Evolutionary conservation across 2,797 vertebrate genomes (phyloP), one percentile per base, ranked within the genome.

Genomic region (Muscicapa comitata): DNA sequence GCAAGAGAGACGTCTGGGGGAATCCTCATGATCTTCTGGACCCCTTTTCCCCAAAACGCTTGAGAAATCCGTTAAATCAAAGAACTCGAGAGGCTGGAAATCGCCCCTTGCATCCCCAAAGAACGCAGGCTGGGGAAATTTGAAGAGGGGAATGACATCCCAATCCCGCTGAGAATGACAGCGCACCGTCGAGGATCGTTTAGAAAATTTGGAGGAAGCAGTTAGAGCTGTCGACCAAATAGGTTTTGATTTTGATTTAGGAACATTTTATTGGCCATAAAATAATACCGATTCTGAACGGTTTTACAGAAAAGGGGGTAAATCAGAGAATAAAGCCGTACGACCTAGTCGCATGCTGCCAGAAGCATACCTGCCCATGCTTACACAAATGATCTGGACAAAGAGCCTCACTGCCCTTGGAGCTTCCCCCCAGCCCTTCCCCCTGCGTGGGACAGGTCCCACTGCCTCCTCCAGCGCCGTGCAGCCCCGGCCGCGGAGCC

Each of bases 11-110:
- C 2, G 15, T 54, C 84, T 35, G 6, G 48, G 28, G 33, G 11
- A 37, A 63, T 21, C 35, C 43, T 40, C 11, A 4, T 48, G 54
- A 40, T 25, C 9, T 80, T 37, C 43, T 47, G n/a, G 62, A 40
- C 1, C 1, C 7, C 26, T 71, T 88, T 92, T 57, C 2, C 48
- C n/a, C 31, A 1, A 80, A 86, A 48, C 0, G 1, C 12, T 58
- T 26, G 58, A 51, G 26, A 85, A 94, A 93, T 80, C 86, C 75
- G 77, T 95, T 96, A 85, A 82, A 79, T 16, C 29, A 37, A 65
- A 92, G n/a, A 53, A 14, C 7, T 51, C 8, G 7, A 13, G 50
- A 17, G 19, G 17, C 0, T 67, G 9, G 23, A 85, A 86, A 38
- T 51, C 3, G 5, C 45, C 50, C 45, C 58, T 59, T 33, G 18